Evolutionary conservation across 2,888 invertebrate genomes (phyloP), one percentile per base, ranked within the genome.

Genomic region (Erebia epiphron): DNA sequence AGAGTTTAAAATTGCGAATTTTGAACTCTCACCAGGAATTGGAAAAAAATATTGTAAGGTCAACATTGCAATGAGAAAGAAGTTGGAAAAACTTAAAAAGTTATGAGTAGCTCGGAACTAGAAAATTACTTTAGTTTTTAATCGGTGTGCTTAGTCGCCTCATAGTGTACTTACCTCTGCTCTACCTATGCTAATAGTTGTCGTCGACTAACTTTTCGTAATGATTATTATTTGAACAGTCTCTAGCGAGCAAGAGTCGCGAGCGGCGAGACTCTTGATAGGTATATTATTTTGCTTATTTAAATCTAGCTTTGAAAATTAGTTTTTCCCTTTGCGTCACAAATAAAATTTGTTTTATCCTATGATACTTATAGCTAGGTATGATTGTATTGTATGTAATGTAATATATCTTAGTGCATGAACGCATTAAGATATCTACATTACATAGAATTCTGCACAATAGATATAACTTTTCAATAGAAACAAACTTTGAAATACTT

Each of bases 91-190:
- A 63, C 66, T 67, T 72, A 66, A 26, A 18, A 73, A 63, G 69
- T 67, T 72, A 60, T 49, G 63, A 67, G 62, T 60, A 63, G 62
- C 50, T 70, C n/a, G 68, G 56, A 72, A 63, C 58, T 70, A 66
- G 74, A 68, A 72, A 72, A 72, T 72, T 26, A 66, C 52, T 68
- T 52, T 72, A 70, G 68, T 74, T 74, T 73, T 72, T 74, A 72
- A 74, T 72, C 72, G 74, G 50, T 65, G 61, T 65, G 49, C 68
- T 73, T 67, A 61, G 21, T 68, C 67, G 70, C 63, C 60, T 49
- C 57, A 26, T 35, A 49, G 61, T 64, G 21, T 41, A 21, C 50
- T 49, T 66, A 67, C 13, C n/a, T n/a, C n/a, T 52, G n/a, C 52
- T 52, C 16, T 52, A n/a, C 52, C 54, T 54, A 18, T 61, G 16